Evolutionary conservation across 2,797 vertebrate species (phyloP).

Genomic region (Oophaga sylvatica): DNA sequence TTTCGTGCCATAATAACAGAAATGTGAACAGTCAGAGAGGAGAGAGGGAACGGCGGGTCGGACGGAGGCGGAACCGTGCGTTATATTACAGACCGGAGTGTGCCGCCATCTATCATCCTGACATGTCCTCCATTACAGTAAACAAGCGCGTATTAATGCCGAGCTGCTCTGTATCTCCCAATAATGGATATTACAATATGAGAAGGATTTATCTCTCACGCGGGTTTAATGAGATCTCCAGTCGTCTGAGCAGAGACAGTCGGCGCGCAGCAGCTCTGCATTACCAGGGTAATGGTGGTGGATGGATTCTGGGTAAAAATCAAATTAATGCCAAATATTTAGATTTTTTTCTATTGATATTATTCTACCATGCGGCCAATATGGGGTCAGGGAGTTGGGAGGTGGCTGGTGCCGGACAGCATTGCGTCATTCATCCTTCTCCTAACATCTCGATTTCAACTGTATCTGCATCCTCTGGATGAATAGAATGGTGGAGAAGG

Average conservation of each 20-base stretch:
- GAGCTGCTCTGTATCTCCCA: neutral
- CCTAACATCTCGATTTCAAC: too few species aligned
- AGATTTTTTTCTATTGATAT: too few species aligned
- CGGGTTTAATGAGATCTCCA: neutral
- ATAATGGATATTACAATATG: constrained; percentile 18
- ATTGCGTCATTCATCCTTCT: too few species aligned
- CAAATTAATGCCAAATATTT: neutral
- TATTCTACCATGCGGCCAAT: too few species aligned
- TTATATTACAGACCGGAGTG: constrained; percentile 2
- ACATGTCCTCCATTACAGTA: constrained; percentile 14
- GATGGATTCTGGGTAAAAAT: neutral
- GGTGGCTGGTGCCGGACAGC: too few species aligned
- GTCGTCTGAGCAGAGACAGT: neutral
- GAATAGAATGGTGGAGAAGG: too few species aligned
- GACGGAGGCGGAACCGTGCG: neutral
- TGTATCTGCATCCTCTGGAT: too few species aligned
- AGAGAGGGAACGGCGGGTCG: neutral
- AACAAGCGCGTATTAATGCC: constrained; percentile 14
- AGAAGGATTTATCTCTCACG: neutral
- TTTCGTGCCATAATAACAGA: constrained; percentile 3
- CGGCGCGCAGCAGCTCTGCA: neutral
- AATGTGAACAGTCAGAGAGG: neutral
- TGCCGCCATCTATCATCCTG: constrained; percentile 17
- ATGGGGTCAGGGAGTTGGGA: too few species aligned
- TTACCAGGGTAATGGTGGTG: neutral